Base-by-base conservation (phyloP, 2,888 invertebrate species). In the Andricus curvator region DNA sequence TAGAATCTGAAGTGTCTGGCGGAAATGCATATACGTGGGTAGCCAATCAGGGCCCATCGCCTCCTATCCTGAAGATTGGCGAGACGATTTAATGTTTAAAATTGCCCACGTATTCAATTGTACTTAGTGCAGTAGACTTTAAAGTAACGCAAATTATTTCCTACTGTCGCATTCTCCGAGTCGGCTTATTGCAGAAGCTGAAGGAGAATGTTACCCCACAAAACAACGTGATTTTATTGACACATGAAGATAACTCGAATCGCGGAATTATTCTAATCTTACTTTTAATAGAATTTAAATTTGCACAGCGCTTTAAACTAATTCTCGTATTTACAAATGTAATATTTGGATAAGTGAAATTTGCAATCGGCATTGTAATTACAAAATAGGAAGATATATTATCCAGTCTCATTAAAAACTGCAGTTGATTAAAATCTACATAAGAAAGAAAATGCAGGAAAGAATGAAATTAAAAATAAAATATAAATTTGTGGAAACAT, bases 21-120 rank as follows among this genome's bases (percentile, higher is more conserved):
- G 89, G 88, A 88, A 88, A 87, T 82, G 82, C 84, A 76, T 68
- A 83, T 41, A 13, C 81, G 88, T 89, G 85, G 88, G 87, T 86
- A 87, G 84, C 82, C 82, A 87, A 88, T 88, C 85, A 85, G 84
- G 83, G 83, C 84, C 82, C 83, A 88, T 88, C 88, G 85, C 86
- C 81, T 87, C 83, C 84, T 86, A 87, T 87, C 86, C 87, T 82
- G 85, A 87, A 85, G 88, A 86, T 87, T 86, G 85, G 81, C 82
- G 82, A 83, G 84, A 86, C 89, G 88, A 89, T 88, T 89, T 87
- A 87, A 88, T 87, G 86, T 88, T 89, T 88, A 87, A 88, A 86
- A 84, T 86, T 87, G 88, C 89, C 89, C 87, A 89, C 89, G 85
- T 89, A 86, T 81, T 86, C 87, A 87, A 87, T 87, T 87, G 88